phyloP scores from a whole-genome alignment of 2,113 vertebrate species.

The Cynopterus brachyotis region DNA sequence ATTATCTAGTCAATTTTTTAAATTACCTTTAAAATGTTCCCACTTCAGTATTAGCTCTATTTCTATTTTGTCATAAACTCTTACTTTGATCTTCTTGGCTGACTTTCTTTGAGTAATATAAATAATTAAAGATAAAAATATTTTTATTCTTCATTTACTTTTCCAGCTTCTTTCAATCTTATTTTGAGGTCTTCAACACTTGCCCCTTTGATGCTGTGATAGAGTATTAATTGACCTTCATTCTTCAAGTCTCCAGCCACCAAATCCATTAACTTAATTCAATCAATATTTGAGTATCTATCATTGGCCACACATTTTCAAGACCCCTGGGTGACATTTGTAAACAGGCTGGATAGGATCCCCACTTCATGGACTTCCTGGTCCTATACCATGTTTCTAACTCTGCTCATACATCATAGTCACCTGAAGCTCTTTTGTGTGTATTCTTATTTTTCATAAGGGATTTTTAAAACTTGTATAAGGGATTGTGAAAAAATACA shows the following conservation, averaged over 20 bases:
- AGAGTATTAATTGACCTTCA: not conserved
- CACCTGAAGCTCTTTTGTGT: not conserved
- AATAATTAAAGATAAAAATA: not conserved
- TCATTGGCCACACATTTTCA: not conserved
- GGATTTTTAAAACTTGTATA: not conserved
- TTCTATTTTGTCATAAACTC: not conserved
- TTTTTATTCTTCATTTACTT: not conserved
- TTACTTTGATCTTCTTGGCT: not conserved
- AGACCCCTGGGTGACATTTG: not conserved
- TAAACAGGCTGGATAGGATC: not conserved
- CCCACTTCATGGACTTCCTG: not conserved
- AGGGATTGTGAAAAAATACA: not conserved
- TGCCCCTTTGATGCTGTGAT: not conserved
- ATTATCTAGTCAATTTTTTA: not conserved
- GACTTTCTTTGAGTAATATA: not conserved
- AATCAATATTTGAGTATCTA: not conserved
- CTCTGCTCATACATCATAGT: rapidly evolving
- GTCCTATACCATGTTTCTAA: rapidly evolving
- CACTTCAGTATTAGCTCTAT: not conserved
- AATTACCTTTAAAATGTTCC: not conserved
- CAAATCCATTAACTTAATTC: not conserved
- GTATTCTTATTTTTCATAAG: not conserved
- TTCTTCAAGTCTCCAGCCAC: not conserved
- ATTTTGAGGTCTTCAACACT: not conserved
- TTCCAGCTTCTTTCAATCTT: not conserved